These are phyloP conservation scores for roundworm (Caenorhabditis elegans) DNA, from an alignment of 1,140 invertebrate species.

Conservation along the genomic window DNA sequence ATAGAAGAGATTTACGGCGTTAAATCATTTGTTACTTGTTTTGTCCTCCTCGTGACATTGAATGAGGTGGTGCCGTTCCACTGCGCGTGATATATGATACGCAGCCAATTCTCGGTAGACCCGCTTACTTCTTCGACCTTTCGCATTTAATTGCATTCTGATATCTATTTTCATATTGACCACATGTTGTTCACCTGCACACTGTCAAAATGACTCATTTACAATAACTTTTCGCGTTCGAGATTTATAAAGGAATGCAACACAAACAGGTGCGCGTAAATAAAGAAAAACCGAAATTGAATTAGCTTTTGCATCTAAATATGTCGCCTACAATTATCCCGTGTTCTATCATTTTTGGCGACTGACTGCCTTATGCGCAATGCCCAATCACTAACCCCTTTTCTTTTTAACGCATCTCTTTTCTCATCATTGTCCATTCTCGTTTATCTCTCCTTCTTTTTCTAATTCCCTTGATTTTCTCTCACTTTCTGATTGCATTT, in stretches of 20 bases:
- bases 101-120: neutral
- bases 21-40: neutral
- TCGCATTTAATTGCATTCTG: no score
- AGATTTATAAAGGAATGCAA: no score
- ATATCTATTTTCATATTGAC: no score
- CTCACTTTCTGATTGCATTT: constrained; percentile 4
- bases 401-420: neutral
- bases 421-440: neutral
- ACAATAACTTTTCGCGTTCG: neutral
- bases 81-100: constrained; percentile 23
- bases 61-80: neutral
- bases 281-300: neutral
- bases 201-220: no score
- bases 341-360: neutral
- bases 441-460: neutral
- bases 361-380: neutral
- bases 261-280: neutral
- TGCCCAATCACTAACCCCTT: neutral
- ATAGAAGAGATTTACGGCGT: neutral
- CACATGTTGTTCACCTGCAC: no score
- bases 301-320: neutral
- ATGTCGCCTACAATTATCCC: constrained; percentile 21
- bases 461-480: constrained; percentile 18
- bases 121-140: no score
- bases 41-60: neutral